phyloP scores from a whole-genome alignment of 2,113 vertebrate genomes.

The Oncorhynchus keta region DNA sequence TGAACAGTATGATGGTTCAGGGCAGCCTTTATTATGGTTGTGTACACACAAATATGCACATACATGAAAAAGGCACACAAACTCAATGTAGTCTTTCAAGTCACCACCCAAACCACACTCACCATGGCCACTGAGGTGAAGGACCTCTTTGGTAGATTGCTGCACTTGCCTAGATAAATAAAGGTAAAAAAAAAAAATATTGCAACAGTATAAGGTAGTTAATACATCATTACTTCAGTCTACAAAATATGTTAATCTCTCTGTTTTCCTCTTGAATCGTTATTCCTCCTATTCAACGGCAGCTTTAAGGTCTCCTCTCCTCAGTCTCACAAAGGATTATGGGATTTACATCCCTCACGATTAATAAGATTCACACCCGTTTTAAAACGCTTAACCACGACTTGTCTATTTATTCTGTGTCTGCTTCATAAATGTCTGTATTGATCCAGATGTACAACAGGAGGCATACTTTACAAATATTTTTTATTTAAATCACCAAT shows the following conservation, averaged over 20 bases:
- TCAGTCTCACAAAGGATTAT: constrained; percentile 58
- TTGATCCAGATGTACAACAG: constrained; percentile 31
- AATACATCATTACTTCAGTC: background rate
- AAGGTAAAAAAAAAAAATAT: too few species aligned
- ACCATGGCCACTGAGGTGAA: constrained; percentile 85
- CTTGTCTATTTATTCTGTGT: background rate
- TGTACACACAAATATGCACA: constrained; percentile 5
- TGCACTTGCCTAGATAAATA: constrained; percentile 61
- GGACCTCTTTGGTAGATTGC: constrained; percentile 81
- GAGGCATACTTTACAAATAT: constrained; percentile 2
- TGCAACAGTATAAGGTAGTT: background rate
- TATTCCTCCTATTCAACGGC: background rate
- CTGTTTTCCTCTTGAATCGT: background rate
- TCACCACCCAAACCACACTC: constrained; percentile 45
- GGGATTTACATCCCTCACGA: constrained; percentile 48
- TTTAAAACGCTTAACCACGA: background rate
- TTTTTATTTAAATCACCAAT: constrained; percentile 2
- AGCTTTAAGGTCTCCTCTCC: background rate
- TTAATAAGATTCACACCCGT: constrained; percentile 34
- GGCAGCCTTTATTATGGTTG: background rate
- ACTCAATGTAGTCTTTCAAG: background rate
- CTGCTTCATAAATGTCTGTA: background rate
- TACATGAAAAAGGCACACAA: background rate
- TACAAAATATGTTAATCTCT: background rate
- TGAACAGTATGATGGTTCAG: too few species aligned